phyloP scores from a whole-genome alignment of 1,140 invertebrate genomes.

The Oryzaephilus surinamensis region DNA sequence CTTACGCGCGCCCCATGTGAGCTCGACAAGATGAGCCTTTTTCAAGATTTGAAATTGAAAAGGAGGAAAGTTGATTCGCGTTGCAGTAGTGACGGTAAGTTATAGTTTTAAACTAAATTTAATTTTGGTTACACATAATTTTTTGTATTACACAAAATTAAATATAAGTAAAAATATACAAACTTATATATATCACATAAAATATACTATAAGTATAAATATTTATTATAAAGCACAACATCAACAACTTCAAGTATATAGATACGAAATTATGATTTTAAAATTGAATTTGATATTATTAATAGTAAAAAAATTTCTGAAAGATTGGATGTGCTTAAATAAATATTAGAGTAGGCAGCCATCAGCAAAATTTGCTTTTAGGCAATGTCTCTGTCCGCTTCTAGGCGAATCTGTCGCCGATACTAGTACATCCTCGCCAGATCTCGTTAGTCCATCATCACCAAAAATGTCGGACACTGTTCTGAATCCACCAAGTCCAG shows the following conservation, averaged over 20 bases:
- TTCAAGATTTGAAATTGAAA: slow-evolving; percentile 96
- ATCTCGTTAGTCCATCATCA: slow-evolving; percentile 64
- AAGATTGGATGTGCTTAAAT: slow-evolving; percentile 1
- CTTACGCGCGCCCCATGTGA: slow-evolving; percentile 88
- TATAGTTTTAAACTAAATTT: too few relatives aligned
- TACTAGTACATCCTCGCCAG: slow-evolving; percentile 78
- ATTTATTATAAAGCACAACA: too few relatives aligned
- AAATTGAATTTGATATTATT: too few relatives aligned
- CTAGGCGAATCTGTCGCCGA: slow-evolving; percentile 80
- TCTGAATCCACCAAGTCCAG: slow-evolving; percentile 29
- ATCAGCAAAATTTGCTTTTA: slow-evolving; percentile 32
- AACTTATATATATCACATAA: too few relatives aligned
- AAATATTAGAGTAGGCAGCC: slow-evolving; percentile 29
- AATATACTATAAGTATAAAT: too few relatives aligned
- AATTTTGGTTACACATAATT: too few relatives aligned
- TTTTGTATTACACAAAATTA: too few relatives aligned
- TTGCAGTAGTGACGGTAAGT: slow-evolving; percentile 87
- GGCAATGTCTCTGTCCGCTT: slow-evolving; percentile 35
- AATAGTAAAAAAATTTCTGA: too few relatives aligned
- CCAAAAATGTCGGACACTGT: slow-evolving; percentile 47
- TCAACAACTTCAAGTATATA: too few relatives aligned
- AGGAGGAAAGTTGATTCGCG: slow-evolving; percentile 92
- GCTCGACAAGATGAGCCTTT: slow-evolving; percentile 96
- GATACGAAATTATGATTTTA: too few relatives aligned
- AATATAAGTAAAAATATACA: too few relatives aligned